Evolutionary conservation across 2,113 vertebrate genomes (phyloP).

Genomic region (Oncorhynchus kisutch): DNA sequence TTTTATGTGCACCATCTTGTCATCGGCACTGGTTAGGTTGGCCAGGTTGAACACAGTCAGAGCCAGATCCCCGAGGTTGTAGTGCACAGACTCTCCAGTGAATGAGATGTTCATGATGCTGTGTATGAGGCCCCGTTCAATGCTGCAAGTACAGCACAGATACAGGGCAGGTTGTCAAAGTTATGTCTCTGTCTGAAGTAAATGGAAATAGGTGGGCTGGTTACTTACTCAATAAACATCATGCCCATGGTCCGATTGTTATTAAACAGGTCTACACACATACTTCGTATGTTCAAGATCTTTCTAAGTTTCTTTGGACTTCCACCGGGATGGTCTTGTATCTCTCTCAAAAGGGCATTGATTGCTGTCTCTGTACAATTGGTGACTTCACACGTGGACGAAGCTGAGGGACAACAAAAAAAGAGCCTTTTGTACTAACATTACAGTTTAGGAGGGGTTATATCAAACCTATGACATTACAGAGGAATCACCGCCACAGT

Average conservation of each 20-base stretch:
- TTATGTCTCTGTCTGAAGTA: not conserved
- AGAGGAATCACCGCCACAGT: not conserved
- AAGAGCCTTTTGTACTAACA: not conserved
- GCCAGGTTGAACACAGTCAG: constrained; percentile 36
- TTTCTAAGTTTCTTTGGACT: constrained; percentile 1
- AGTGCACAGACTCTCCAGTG: rapidly evolving
- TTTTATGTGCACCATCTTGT: not conserved
- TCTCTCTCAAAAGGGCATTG: rapidly evolving
- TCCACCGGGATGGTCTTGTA: too few relatives aligned
- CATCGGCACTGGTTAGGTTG: not conserved
- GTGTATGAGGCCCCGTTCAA: constrained; percentile 38
- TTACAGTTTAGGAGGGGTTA: too few relatives aligned
- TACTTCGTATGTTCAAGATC: constrained; percentile 5
- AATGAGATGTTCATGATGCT: constrained; percentile 7
- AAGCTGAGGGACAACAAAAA: not conserved
- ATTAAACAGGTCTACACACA: not conserved
- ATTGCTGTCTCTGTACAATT: not conserved
- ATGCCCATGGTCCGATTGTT: rapidly evolving
- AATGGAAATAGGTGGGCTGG: not conserved
- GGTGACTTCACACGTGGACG: constrained; percentile 8
- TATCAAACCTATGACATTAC: too few relatives aligned
- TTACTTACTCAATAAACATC: constrained; percentile 14
- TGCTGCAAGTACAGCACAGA: constrained; percentile 25
- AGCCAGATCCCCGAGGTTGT: constrained; percentile 7
- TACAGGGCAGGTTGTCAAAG: not conserved